Evolutionary conservation across 2,113 vertebrate species (phyloP).

Genomic region (Canis aureus): DNA sequence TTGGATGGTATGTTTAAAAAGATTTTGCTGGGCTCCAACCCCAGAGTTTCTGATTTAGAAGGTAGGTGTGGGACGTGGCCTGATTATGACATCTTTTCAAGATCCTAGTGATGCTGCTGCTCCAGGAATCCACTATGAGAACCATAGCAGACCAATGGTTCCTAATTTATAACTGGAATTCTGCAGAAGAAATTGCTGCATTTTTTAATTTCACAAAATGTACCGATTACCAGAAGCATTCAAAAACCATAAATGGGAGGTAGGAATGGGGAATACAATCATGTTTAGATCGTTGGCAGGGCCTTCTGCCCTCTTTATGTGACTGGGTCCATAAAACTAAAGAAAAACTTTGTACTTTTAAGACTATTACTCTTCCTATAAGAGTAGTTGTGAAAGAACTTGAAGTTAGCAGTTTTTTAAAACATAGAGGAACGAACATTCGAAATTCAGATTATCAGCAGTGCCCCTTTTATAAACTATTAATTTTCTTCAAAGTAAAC

Average conservation of each 20-base stretch:
- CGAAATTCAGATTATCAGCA: slow-evolving; percentile 19
- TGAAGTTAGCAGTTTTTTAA: neutral
- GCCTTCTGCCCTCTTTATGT: neutral
- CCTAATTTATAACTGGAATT: neutral
- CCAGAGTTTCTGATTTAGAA: neutral
- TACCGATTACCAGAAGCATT: neutral
- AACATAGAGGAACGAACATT: neutral
- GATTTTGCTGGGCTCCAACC: neutral
- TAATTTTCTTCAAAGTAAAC: slow-evolving; percentile 25
- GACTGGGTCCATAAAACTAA: neutral
- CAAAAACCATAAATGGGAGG: neutral
- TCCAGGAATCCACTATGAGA: neutral
- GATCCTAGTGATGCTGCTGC: neutral
- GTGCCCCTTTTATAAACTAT: neutral
- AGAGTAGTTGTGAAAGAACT: neutral
- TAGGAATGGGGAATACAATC: neutral
- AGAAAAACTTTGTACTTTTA: slow-evolving; percentile 14
- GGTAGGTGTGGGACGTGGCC: neutral
- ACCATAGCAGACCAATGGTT: neutral
- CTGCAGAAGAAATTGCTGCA: neutral
- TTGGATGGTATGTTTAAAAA: neutral
- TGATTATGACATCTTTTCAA: neutral
- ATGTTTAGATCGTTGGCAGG: neutral
- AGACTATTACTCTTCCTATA: neutral
- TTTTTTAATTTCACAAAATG: neutral